Conservation (phyloP, 2,113 vertebrate species). For the Cettia cetti region DNA sequence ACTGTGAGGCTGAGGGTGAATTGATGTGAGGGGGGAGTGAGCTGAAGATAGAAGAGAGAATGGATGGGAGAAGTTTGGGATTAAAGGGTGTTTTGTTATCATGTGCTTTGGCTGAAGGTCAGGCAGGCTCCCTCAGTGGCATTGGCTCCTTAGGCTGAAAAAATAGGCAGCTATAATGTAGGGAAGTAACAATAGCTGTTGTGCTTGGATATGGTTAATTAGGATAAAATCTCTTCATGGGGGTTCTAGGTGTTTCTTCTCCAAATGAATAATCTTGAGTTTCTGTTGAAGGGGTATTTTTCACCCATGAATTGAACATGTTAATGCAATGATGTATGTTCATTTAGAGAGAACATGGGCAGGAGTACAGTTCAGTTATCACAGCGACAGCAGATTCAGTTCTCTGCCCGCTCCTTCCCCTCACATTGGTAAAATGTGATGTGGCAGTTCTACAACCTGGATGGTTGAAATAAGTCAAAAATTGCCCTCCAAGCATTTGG, state of each 20-base stretch:
- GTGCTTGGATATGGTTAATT: not conserved
- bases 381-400: not conserved
- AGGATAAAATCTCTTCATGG: not conserved
- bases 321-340: not conserved
- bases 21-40: not conserved
- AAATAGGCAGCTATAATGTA: not conserved
- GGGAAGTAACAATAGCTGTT: not conserved
- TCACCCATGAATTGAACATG: not conserved
- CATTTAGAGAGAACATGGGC: not conserved
- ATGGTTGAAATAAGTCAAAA: not conserved
- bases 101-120: not conserved
- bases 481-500: not conserved
- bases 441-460: not conserved
- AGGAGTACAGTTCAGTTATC: not conserved
- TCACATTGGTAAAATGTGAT: not conserved
- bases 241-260: not conserved
- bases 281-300: not conserved
- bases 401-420: not conserved
- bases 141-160: not conserved
- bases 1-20: not conserved
- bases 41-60: not conserved
- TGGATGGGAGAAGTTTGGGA: not conserved
- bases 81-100: not conserved
- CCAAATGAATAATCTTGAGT: not conserved
- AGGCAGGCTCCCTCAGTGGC: not conserved